Evolutionary conservation across 1,140 invertebrate genomes (phyloP), one percentile per base, ranked within the genome.

Genomic region (Drosophila parvula): DNA sequence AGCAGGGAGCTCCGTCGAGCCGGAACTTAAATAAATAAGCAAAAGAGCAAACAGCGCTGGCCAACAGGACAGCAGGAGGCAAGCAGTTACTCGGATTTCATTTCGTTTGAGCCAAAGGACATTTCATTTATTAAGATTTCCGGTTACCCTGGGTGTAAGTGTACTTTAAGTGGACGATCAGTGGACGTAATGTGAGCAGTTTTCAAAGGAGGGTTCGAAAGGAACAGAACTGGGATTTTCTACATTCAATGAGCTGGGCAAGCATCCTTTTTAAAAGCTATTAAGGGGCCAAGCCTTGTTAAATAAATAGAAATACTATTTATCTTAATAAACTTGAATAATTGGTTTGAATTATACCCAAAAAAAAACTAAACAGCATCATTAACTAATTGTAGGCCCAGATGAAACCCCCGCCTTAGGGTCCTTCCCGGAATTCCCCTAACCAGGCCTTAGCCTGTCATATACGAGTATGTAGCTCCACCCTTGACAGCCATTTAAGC

Each of bases 21-120:
- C 70, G 76, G 67, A 69, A 73, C 38, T 68, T 80, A 61, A 83
- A 85, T 83, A 84, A 85, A 85, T 85, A 85, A 85, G 48, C 36
- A 71, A 74, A 44, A 58, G 61, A 62, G 74, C 53, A 75, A 38
- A 67, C 14, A 32, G 56, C 55, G 44, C 12, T 3, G 34, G 34
- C 3, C 14, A 1, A 12, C 16, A 34, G 14, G 41, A 43, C 38
- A 64, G 38, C 38, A 36, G 60, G n/a, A 51, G 36, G 38, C 65
- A 12, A 30, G 4, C 65, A 44, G 45, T 12, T 38, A 22, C 63
- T 53, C 22, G 38, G 62, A 69, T 69, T 44, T 69, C 47, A 44
- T 65, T 51, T 32, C n/a, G 8, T 53, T 67, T 45, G 2, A 41
- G 34, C 0, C 28, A 50, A 8, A 65, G 30, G 65, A 65, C 32